A percentile compares a stretch with the other conserved stretches of the same genome.
phyloP scores from a whole-genome alignment of 2,797 vertebrate genomes.

The Trichosurus vulpecula region DNA sequence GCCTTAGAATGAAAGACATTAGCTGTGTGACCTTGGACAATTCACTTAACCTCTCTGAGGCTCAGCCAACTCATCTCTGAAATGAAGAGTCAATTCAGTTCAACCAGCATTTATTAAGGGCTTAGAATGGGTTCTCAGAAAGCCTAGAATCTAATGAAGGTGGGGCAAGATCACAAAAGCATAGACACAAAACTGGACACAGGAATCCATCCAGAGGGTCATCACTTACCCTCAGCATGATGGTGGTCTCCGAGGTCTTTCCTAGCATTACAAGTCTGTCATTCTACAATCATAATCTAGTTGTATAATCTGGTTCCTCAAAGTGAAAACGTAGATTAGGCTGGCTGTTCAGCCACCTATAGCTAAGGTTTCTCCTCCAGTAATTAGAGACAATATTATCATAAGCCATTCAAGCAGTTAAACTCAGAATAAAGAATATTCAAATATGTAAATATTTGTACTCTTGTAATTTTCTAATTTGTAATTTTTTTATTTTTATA shows the following conservation, averaged over 20 bases:
- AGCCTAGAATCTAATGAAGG: neutral
- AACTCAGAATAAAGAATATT: neutral
- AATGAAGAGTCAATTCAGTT: neutral
- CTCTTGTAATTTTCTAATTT: too few species aligned
- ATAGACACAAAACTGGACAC: neutral
- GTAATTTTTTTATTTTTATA: too few species aligned
- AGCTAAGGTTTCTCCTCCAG: neutral
- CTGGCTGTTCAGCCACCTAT: neutral
- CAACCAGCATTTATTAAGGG: slow-evolving; percentile 7
- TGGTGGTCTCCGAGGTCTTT: neutral
- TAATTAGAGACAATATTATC: neutral
- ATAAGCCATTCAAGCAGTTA: neutral
- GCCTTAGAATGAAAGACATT: neutral
- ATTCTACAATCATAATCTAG: slow-evolving; percentile 5
- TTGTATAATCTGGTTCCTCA: neutral
- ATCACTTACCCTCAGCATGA: neutral
- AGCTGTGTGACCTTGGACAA: neutral
- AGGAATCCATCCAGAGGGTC: neutral
- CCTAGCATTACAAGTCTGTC: neutral
- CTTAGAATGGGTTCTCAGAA: slow-evolving; percentile 17
- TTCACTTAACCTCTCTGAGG: neutral
- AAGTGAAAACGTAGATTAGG: neutral
- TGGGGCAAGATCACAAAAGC: neutral
- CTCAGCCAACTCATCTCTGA: neutral
- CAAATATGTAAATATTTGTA: neutral